A percentile compares a stretch with the other conserved stretches of the same genome.
Evolutionary conservation across 1,140 invertebrate genomes (phyloP).

Genomic region (roundworm (Caenorhabditis elegans)): WBcel235 BX284605.5:10577001-10577500

Average conservation of each 20-base stretch:
- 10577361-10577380: slow-evolving; percentile 47
- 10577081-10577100: no score
- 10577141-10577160: no score
- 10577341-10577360: slow-evolving; percentile 46
- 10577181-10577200: no score
- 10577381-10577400: slow-evolving; percentile 50
- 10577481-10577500: background rate
- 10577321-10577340: background rate
- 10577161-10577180: no score
- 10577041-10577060: slow-evolving; percentile 43
- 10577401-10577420: slow-evolving; percentile 40
- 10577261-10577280: no score
- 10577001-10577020: slow-evolving; percentile 22
- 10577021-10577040: slow-evolving; percentile 48
- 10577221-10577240: no score
- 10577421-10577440: slow-evolving; percentile 16
- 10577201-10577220: no score
- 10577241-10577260: no score
- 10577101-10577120: no score
- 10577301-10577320: no score
- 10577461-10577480: slow-evolving; percentile 30
- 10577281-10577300: no score
- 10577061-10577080: slow-evolving; percentile 38
- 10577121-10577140: no score
- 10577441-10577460: slow-evolving; percentile 30